Conservation (phyloP, 2,113 vertebrate genomes). For the Probosciger aterrimus region DNA sequence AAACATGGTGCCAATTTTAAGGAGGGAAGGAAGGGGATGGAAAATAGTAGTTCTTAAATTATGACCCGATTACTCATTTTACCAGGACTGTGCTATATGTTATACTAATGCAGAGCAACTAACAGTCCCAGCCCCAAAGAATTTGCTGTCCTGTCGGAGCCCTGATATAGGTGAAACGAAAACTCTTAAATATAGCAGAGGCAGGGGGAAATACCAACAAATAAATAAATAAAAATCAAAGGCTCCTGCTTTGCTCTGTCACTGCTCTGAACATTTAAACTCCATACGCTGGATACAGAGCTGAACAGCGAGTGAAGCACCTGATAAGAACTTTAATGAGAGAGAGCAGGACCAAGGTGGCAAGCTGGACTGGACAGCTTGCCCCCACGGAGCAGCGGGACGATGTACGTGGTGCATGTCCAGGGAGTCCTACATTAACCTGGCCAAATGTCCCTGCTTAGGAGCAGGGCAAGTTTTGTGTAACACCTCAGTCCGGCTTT, state of each 20-base stretch:
- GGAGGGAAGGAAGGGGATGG: too few species aligned
- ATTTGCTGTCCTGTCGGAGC: not conserved
- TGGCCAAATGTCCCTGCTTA: not conserved
- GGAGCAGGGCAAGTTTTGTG: not conserved
- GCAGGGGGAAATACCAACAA: not conserved
- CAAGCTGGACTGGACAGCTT: not conserved
- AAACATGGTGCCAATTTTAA: not conserved
- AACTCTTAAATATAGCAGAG: not conserved
- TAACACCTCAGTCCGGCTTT: not conserved
- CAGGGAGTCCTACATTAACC: fast-evolving
- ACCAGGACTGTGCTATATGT: not conserved
- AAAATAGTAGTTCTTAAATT: not conserved
- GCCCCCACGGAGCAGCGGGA: fast-evolving
- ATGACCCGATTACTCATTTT: not conserved
- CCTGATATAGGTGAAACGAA: not conserved
- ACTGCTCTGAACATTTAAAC: not conserved
- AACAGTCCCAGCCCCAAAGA: not conserved
- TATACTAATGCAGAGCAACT: not conserved
- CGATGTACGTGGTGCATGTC: fast-evolving
- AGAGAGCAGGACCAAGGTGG: not conserved
- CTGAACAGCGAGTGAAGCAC: not conserved
- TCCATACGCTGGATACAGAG: not conserved
- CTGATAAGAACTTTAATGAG: not conserved
- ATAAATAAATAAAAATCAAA: not conserved
- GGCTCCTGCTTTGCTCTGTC: not conserved